Base-by-base conservation (phyloP, 2,888 invertebrate species). In the Furcula furcula region DNA sequence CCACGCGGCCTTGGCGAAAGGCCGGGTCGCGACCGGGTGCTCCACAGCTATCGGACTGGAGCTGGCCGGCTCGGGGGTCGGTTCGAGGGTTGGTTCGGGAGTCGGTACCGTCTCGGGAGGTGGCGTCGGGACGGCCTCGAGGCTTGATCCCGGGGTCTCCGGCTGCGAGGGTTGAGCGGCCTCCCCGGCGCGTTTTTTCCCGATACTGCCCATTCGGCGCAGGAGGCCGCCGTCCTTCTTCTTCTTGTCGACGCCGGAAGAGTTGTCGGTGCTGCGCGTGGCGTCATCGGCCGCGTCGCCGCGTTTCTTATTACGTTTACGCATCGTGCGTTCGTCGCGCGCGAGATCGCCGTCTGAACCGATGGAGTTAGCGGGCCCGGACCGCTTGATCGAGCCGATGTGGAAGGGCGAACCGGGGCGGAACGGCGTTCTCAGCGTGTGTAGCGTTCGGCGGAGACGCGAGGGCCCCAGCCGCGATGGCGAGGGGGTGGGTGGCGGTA, bases 1-100 rank as follows among this genome's bases (percentile, higher is more conserved):
- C 91, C 91, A 91, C 26, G 89, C 88, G 27, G 90, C 87, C 49
- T 90, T 86, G 0, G 90, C 80, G 62, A 91, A 91, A 0, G 90
- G 89, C 2, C 87, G 77, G 36, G 89, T 90, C 14, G 90, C 90
- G 15, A 90, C 85, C 7, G 88, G 78, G 46, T 89, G 88, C 41
- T 82, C 80, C 31, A 79, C 85, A 3, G 84, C 81, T 21, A 87
- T 82, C 15, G 86, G 82, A 47, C 82, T 85, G 36, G 86, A 81
- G 48, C 81, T 84, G 37, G 69, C 69, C 32, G 76, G 68, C 31
- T 71, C 73, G 10, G 69, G 63, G 9, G 56, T 50, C 3, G 51
- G 30, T 40, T 40, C 37, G 13, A 19, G 6, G 1, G 23, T 13
- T 30, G 37, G 28, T 43, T 41, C 46, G 46, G 49, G 39, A 50